Percentiles rank a stretch among this genome's conserved stretches.
phyloP scores from a whole-genome alignment of 2,797 vertebrate genomes.

The Chloroceryle inda region DNA sequence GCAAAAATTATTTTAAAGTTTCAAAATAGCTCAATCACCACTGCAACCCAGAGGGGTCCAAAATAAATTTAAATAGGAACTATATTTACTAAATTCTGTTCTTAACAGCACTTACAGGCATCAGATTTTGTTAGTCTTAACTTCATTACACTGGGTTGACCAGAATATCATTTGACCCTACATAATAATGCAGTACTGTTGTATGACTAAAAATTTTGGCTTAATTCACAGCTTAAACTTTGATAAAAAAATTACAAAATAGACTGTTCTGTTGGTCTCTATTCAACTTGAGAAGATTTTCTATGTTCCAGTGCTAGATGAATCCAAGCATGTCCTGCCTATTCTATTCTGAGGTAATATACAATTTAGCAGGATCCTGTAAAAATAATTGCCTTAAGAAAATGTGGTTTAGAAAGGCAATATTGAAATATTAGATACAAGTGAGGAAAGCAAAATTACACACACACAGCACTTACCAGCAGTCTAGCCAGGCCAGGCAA shows the following conservation, averaged over 20 bases:
- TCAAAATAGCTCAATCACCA: not conserved
- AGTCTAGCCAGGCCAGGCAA: constrained; percentile 53
- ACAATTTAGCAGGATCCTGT: not conserved
- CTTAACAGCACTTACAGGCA: not conserved
- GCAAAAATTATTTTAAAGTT: not conserved
- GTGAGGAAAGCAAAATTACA: constrained; percentile 28
- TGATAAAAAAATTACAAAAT: constrained; percentile 33
- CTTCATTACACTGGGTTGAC: not conserved
- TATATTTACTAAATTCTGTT: not conserved
- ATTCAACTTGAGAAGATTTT: constrained; percentile 28
- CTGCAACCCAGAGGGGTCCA: not conserved
- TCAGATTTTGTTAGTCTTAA: not conserved
- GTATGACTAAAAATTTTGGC: not conserved
- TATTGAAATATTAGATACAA: not conserved
- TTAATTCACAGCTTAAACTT: constrained; percentile 53
- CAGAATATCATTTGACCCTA: not conserved
- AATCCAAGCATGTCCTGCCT: constrained; percentile 21
- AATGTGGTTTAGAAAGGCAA: constrained; percentile 33
- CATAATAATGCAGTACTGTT: not conserved
- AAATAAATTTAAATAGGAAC: not conserved
- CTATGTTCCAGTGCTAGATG: constrained; percentile 21
- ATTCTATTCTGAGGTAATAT: not conserved
- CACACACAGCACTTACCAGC: constrained; percentile 20
- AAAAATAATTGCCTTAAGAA: constrained; percentile 49
- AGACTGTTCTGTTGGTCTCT: constrained; percentile 17